phyloP scores from a whole-genome alignment of 1,140 invertebrate species.

The Melitaea cinxia region DNA sequence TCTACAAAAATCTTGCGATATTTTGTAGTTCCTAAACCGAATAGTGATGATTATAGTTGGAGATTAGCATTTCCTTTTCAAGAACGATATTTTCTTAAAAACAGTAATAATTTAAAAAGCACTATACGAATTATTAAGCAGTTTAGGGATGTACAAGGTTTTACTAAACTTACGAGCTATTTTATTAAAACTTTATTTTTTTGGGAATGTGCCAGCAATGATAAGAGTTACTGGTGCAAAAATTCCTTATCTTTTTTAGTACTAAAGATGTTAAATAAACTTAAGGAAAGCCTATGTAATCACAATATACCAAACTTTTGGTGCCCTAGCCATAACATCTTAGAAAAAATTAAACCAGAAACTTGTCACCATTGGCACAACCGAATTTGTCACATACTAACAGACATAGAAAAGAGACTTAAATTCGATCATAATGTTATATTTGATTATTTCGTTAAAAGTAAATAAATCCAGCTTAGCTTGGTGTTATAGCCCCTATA shows the following conservation, averaged over 20 bases:
- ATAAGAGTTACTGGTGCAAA: constrained; percentile 44
- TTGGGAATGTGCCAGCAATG: constrained; percentile 44
- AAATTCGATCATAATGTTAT: constrained; percentile 38
- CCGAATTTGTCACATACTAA: constrained; percentile 43
- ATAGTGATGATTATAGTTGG: constrained; percentile 49
- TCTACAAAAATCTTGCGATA: constrained; percentile 38
- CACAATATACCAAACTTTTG: constrained; percentile 52
- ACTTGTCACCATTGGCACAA: constrained; percentile 53
- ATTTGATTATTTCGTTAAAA: constrained; percentile 44
- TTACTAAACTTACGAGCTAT: constrained; percentile 53
- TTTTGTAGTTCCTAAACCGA: constrained; percentile 59
- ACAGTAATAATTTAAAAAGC: constrained; percentile 53
- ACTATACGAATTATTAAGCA: constrained; percentile 49
- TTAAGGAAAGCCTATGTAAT: constrained; percentile 40
- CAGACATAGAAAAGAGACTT: constrained; percentile 42
- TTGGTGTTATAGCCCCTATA: too few species aligned
- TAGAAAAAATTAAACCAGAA: constrained; percentile 47
- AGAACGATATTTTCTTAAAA: constrained; percentile 43
- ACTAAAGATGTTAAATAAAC: constrained; percentile 50
- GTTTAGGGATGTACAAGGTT: constrained; percentile 52
- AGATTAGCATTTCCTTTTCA: constrained; percentile 57
- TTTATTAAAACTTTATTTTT: constrained; percentile 58
- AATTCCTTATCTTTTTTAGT: constrained; percentile 47
- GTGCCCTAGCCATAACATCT: constrained; percentile 50
- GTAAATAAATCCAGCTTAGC: not conserved